Base-by-base conservation (phyloP, 2,888 invertebrate genomes). In the Dicranocentrus wangi region DNA sequence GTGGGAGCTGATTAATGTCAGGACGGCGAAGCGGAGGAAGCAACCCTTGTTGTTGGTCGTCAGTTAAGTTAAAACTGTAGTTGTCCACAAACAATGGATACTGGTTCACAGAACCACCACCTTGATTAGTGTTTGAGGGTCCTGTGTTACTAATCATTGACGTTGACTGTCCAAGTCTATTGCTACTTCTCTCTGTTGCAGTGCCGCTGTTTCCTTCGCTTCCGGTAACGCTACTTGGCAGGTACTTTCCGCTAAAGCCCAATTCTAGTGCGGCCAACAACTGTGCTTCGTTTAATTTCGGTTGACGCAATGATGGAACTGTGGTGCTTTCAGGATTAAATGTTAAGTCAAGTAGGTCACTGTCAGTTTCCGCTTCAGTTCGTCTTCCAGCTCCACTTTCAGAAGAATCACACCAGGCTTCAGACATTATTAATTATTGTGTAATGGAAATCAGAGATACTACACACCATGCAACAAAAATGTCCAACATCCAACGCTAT, bases 1-100 rank as follows among this genome's bases (percentile, higher is more conserved):
- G 82, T 2, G 85, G 85, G 27, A 85, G 80, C 65, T 83, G 79
- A 66, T 83, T 80, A 27, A 84, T 69, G 58, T 85, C 75, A n/a
- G 84, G 80, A 21, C 80, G 75, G 47, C 84, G 80, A 7, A 85
- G 61, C 10, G 83, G 78, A 0, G 82, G 73, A 2, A 84, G 58
- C 2, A 84, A 27, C n/a, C 81, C 83, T 43, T 82, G 60, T n/a
- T 79, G 61, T 17, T 75, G 32, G 17, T 69, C 28, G 15, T 77
- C 61, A 32, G 69, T 61, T 28, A 71, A 79, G 23, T 69, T 61
- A 19, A 39, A 51, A 39, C 51, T 69, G 28, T 77, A 77, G 17
- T 77, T 77, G 51, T 77, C 77, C 28, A 77, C 77, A 43, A 77
- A 77, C 19, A 77, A 61, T 5, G 77, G 77, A 43, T 69, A 77